Percentiles rank a stretch among this genome's conserved stretches.
Conservation (phyloP, 1,140 invertebrate species). For the Oncopeltus fasciatus region DNA sequence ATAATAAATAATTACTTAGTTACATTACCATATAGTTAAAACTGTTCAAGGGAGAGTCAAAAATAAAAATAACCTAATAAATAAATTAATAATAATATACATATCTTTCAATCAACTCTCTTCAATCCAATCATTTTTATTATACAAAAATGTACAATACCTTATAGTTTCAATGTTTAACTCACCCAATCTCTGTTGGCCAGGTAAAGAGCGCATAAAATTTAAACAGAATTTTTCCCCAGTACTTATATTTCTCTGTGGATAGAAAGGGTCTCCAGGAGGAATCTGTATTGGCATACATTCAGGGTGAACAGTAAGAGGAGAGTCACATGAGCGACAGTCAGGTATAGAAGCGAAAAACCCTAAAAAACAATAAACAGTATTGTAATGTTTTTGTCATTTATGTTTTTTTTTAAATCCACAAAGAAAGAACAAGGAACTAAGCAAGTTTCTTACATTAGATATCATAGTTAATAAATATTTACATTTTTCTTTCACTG, state of each 20-base stretch:
- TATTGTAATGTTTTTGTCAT: too few species aligned
- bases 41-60: too few species aligned
- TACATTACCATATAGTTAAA: too few species aligned
- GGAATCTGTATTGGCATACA: conserved; percentile 79
- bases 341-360: conserved; percentile 70
- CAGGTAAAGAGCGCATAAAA: conserved; percentile 81
- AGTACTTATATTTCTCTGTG: conserved; percentile 60
- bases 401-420: too few species aligned
- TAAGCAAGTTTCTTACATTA: neutral
- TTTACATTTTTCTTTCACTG: neutral
- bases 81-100: too few species aligned
- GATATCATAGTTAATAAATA: neutral
- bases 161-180: too few species aligned
- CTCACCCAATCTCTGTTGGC: conserved; percentile 55
- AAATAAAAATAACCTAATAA: too few species aligned
- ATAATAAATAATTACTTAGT: too few species aligned
- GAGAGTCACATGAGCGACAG: conserved; percentile 69
- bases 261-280: conserved; percentile 69
- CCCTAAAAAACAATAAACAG: conserved; percentile 29
- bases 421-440: too few species aligned
- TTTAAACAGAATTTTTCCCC: conserved; percentile 77
- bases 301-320: conserved; percentile 70
- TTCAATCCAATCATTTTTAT: too few species aligned
- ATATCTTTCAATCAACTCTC: too few species aligned
- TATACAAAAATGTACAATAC: too few species aligned